phyloP scores from a whole-genome alignment of 2,888 invertebrate species.

The Ormia ochracea region DNA sequence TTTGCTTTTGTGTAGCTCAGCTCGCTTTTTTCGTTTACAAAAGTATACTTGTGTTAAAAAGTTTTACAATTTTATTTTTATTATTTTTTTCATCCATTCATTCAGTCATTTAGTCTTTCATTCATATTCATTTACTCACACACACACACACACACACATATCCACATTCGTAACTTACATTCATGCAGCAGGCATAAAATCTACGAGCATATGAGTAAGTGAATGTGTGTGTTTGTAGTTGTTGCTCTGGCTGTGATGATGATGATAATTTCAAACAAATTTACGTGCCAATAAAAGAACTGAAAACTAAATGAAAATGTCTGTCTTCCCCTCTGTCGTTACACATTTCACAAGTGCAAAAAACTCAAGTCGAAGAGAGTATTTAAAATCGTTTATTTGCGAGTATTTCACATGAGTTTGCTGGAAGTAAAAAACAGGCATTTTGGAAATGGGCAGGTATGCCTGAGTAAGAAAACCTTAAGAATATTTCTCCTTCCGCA shows the following conservation, averaged over 20 bases:
- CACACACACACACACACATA: neutral
- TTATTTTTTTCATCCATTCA: constrained; percentile 3
- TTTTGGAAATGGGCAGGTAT: constrained; percentile 19
- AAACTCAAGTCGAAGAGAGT: neutral
- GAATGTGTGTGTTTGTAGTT: neutral
- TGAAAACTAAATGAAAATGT: constrained; percentile 2
- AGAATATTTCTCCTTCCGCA: neutral
- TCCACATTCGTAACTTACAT: too few species aligned
- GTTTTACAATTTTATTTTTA: neutral
- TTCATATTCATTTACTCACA: neutral
- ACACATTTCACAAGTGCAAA: neutral
- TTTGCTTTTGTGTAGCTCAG: constrained; percentile 4
- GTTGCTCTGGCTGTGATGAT: constrained; percentile 3
- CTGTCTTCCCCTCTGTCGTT: neutral
- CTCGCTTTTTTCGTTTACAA: neutral
- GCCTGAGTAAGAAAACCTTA: constrained; percentile 26
- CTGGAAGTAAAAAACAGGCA: neutral
- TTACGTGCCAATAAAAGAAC: constrained; percentile 54
- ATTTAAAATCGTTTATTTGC: constrained; percentile 10
- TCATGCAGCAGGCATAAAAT: too few species aligned
- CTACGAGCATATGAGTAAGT: neutral
- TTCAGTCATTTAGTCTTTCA: constrained; percentile 5
- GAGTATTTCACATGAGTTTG: neutral
- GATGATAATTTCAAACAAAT: constrained; percentile 57
- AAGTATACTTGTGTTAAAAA: constrained; percentile 5